Conservation (phyloP, 2,888 invertebrate genomes). For the Oconnorella tubifera region DNA sequence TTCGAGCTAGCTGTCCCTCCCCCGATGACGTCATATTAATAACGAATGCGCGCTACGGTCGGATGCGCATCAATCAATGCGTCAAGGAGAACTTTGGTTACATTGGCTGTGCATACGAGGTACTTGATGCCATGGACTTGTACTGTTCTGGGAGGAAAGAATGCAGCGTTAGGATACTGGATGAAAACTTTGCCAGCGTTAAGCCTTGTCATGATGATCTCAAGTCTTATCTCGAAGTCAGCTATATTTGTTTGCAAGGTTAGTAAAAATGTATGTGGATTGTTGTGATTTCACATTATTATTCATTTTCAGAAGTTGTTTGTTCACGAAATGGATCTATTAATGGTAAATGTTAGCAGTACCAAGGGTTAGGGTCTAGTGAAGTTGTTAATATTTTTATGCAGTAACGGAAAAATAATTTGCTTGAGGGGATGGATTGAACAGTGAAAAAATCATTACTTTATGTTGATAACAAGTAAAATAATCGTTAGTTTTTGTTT, state of each 20-base stretch:
- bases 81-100: constrained; percentile 25
- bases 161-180: constrained; percentile 20
- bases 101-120: constrained; percentile 22
- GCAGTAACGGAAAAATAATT: no score
- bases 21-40: constrained; percentile 17
- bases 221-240: constrained; percentile 23
- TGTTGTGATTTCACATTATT: no score
- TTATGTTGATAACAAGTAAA: no score
- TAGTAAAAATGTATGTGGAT: neutral
- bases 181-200: constrained; percentile 22
- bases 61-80: constrained; percentile 18
- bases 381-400: no score
- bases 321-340: no score
- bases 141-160: constrained; percentile 16
- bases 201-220: constrained; percentile 28
- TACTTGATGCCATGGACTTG: constrained; percentile 17
- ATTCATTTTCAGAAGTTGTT: no score
- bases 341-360: no score
- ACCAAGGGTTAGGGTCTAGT: no score
- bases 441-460: no score
- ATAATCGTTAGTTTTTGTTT: no score
- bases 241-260: constrained; percentile 21
- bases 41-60: constrained; percentile 16
- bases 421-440: no score
- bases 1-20: constrained; percentile 11